phyloP scores from a whole-genome alignment of 2,888 invertebrate species.

The Synergus laeviventris region DNA sequence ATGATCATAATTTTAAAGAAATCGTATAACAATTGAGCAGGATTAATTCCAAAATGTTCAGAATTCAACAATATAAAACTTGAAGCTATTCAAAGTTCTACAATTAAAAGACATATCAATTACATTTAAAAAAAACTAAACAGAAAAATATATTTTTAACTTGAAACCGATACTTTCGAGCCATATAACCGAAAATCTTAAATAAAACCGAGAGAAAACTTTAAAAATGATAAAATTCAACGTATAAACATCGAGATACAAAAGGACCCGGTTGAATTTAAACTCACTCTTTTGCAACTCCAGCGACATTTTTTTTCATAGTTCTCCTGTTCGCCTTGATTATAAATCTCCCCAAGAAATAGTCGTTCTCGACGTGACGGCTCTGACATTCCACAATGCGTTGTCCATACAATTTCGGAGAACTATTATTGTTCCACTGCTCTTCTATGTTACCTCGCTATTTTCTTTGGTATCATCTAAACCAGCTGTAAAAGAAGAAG shows the following conservation, averaged over 20 bases:
- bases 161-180: no score
- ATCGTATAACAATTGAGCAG: no score
- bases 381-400: constrained; percentile 2
- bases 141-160: no score
- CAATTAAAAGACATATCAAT: no score
- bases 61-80: no score
- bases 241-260: background rate
- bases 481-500: background rate
- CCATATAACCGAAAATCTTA: no score
- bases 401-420: constrained; percentile 3
- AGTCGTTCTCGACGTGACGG: background rate
- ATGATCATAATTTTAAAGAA: no score
- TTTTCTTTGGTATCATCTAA: background rate
- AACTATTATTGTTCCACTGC: constrained; percentile 5
- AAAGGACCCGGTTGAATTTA: background rate
- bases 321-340: background rate
- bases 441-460: background rate
- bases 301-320: background rate
- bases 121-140: no score
- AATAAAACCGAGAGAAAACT: no score
- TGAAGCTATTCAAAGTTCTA: no score
- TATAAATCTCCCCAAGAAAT: background rate
- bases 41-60: no score
- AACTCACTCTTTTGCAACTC: background rate
- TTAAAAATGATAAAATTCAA: background rate